Conservation (phyloP, 2,113 vertebrate species). For the Pygoscelis antarcticus region DNA sequence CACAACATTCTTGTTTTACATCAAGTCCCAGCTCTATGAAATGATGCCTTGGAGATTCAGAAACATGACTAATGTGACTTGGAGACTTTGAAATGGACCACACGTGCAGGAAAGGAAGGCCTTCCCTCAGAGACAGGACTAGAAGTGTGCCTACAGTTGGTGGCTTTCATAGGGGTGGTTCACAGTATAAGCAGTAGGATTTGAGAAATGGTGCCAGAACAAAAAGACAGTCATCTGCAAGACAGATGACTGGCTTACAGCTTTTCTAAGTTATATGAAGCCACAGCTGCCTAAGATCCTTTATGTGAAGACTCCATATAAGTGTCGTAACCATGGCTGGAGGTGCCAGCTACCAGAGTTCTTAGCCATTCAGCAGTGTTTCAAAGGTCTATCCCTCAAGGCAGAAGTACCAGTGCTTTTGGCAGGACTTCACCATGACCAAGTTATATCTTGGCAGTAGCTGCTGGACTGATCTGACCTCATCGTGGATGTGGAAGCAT, state of each 20-base stretch:
- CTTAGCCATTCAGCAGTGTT: not conserved
- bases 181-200: not conserved
- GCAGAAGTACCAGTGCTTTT: not conserved
- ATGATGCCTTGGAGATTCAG: not conserved
- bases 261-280: not conserved
- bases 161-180: not conserved
- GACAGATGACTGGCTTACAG: not conserved
- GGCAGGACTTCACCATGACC: not conserved
- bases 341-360: not conserved
- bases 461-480: not conserved
- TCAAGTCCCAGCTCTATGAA: not conserved
- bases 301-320: not conserved
- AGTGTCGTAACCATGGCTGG: not conserved
- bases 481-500: not conserved
- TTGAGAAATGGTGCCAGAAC: not conserved
- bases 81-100: not conserved
- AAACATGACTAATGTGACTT: not conserved
- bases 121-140: not conserved
- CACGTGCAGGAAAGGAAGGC: not conserved
- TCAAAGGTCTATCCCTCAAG: not conserved
- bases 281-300: not conserved
- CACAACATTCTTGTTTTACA: not conserved
- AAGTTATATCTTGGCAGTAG: not conserved
- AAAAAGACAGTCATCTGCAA: not conserved
- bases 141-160: not conserved